Evolutionary conservation across 1,140 invertebrate species (phyloP).

Genomic region (Formica exsecta): DNA sequence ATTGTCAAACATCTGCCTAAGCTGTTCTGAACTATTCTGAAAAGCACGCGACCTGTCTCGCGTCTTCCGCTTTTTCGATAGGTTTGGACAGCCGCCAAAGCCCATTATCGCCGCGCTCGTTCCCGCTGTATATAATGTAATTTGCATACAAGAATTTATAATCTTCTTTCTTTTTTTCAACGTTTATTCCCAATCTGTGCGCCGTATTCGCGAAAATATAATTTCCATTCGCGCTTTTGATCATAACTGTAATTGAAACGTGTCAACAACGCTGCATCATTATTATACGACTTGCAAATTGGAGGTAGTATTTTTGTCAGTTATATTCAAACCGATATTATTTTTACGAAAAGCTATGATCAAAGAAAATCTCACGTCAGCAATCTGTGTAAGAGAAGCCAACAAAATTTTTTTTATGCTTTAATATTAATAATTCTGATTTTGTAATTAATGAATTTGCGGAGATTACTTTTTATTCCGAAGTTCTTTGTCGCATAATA

Average conservation of each 20-base stretch:
- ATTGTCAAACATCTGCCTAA: not conserved
- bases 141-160: slow-evolving; percentile 28
- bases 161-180: not conserved
- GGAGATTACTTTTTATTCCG: not conserved
- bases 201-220: not conserved
- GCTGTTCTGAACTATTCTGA: not conserved
- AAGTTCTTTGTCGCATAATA: not conserved
- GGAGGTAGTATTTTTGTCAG: not conserved
- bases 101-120: slow-evolving; percentile 65
- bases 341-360: not conserved
- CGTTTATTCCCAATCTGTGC: not conserved
- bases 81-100: slow-evolving; percentile 67
- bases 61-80: slow-evolving; percentile 33
- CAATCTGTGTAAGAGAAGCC: not conserved
- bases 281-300: not conserved
- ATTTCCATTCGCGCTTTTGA: slow-evolving; percentile 13
- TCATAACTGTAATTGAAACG: not conserved
- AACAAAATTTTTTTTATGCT: not conserved
- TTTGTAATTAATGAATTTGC: not conserved
- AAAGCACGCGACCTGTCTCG: slow-evolving; percentile 9
- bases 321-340: not conserved
- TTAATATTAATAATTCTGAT: slow-evolving; percentile 12
- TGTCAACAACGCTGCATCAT: not conserved
- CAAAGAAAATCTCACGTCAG: not conserved
- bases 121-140: slow-evolving; percentile 46